These are phyloP conservation scores for Laterallus jamaicensis DNA, from an alignment of 2,113 vertebrate genomes.

Conservation along the genomic window DNA sequence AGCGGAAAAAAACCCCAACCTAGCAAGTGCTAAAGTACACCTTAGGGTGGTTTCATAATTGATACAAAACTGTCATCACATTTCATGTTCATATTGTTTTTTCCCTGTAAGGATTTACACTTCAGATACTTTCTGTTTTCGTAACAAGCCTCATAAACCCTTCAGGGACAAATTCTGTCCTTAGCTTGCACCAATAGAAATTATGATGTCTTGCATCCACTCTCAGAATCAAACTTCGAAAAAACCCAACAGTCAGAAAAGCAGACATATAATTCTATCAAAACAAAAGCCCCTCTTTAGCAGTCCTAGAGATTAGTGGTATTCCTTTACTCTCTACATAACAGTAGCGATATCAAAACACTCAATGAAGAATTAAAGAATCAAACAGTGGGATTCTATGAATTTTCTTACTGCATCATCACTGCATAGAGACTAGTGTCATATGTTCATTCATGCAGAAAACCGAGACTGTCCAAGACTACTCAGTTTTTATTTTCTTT, in stretches of 20 bases:
- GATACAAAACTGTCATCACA: neutral
- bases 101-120: conserved; percentile 16
- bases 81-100: conserved; percentile 7
- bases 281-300: neutral
- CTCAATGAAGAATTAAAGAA: neutral
- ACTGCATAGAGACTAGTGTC: neutral
- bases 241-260: neutral
- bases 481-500: neutral
- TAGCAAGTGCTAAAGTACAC: neutral
- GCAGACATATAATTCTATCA: neutral
- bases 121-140: conserved; percentile 16
- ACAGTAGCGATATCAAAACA: neutral
- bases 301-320: neutral
- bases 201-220: neutral
- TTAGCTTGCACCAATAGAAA: neutral
- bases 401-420: neutral
- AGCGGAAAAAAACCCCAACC: neutral
- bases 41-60: conserved; percentile 3
- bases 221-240: neutral
- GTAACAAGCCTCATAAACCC: conserved; percentile 33
- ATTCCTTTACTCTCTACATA: neutral
- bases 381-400: neutral
- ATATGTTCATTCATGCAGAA: neutral
- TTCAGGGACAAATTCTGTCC: neutral
- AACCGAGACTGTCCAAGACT: neutral